These are phyloP conservation scores for Drepana falcataria DNA, from an alignment of 2,888 invertebrate species.

Conservation along the genomic window DNA sequence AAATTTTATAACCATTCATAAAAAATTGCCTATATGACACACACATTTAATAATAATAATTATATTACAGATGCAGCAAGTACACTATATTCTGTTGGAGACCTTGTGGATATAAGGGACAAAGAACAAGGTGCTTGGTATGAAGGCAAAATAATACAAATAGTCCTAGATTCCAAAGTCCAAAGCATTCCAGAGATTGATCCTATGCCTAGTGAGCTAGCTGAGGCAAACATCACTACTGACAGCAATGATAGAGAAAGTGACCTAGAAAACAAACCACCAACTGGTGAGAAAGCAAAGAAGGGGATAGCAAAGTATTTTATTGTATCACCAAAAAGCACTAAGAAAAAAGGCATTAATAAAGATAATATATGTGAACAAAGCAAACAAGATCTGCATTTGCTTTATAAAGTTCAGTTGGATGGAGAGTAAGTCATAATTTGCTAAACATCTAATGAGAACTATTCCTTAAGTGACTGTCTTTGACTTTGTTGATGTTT, in stretches of 20 bases:
- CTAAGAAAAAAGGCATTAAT: slow-evolving; percentile 23
- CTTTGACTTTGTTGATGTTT: slow-evolving; percentile 17
- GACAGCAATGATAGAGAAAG: slow-evolving; percentile 36
- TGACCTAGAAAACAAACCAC: slow-evolving; percentile 45
- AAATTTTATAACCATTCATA: too few species aligned
- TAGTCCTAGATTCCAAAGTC: slow-evolving; percentile 55
- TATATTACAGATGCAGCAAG: slow-evolving; percentile 57
- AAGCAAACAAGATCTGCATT: slow-evolving; percentile 23
- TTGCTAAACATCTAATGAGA: not conserved
- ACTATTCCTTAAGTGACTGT: not conserved
- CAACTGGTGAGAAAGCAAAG: slow-evolving; percentile 24
- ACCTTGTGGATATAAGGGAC: slow-evolving; percentile 83
- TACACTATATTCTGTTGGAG: slow-evolving; percentile 77
- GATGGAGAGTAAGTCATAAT: slow-evolving; percentile 51
- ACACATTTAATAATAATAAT: too few species aligned
- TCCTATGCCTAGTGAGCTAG: not conserved
- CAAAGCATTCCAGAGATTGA: slow-evolving; percentile 3
- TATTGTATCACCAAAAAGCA: slow-evolving; percentile 30
- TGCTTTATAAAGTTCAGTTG: slow-evolving; percentile 66
- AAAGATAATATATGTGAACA: slow-evolving; percentile 16
- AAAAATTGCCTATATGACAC: too few species aligned
- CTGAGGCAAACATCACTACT: slow-evolving; percentile 10
- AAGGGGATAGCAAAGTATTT: slow-evolving; percentile 51
- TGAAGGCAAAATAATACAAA: slow-evolving; percentile 81
- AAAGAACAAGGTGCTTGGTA: slow-evolving; percentile 84